These are phyloP conservation scores for Rotaria socialis DNA, from an alignment of 2,888 invertebrate species.

Conservation along the genomic window DNA sequence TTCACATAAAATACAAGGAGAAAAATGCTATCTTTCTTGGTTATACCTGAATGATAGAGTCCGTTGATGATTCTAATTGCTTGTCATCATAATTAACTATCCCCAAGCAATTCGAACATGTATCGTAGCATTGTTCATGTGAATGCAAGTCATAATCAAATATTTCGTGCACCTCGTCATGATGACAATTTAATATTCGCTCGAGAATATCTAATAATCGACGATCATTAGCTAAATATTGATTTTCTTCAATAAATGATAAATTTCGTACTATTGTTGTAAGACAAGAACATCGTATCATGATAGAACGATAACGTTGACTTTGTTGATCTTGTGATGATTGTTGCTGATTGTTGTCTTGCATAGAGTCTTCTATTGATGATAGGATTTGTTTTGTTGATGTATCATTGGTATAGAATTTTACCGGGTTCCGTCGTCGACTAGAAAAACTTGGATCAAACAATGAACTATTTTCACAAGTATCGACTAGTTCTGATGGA, in stretches of 20 bases:
- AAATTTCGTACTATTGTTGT: slow-evolving; percentile 14
- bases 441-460: background rate
- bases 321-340: background rate
- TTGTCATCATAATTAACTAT: no score
- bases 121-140: no score
- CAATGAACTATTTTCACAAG: background rate
- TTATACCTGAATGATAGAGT: no score
- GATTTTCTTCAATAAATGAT: slow-evolving; percentile 19
- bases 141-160: background rate
- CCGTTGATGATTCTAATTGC: no score
- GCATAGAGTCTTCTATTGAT: no score
- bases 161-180: background rate
- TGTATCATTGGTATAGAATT: background rate
- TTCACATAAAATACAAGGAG: no score
- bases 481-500: no score
- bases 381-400: no score
- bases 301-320: background rate
- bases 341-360: no score
- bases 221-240: slow-evolving; percentile 20
- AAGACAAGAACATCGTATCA: slow-evolving; percentile 8
- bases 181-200: background rate
- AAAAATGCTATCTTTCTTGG: no score
- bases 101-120: no score
- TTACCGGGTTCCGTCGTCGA: background rate
- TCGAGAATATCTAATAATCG: background rate